Conservation (phyloP, 2,113 vertebrate genomes). For the Caranx melampygus region DNA sequence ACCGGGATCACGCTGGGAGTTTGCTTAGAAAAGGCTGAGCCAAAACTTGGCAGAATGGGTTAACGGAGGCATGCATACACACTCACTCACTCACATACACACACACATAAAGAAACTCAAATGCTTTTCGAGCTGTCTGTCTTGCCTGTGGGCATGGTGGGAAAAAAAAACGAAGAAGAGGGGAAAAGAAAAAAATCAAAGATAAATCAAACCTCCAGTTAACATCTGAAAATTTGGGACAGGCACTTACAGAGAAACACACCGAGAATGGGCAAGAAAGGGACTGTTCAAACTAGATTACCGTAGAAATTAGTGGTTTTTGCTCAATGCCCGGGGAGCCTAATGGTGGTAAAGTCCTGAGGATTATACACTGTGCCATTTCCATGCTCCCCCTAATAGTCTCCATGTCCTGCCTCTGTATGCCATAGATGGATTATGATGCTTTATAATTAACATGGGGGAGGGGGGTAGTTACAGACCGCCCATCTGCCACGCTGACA, state of each 20-base stretch:
- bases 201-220: constrained; percentile 74
- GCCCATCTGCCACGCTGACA: constrained; percentile 84
- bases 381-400: constrained; percentile 78
- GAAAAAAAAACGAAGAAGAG: constrained; percentile 60
- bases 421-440: constrained; percentile 82
- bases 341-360: constrained; percentile 75
- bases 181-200: not conserved
- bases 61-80: constrained; percentile 71
- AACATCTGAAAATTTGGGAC: constrained; percentile 62
- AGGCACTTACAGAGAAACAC: constrained; percentile 32
- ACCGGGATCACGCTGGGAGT: constrained; percentile 78
- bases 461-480: constrained; percentile 62
- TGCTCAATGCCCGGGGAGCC: constrained; percentile 63
- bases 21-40: constrained; percentile 81
- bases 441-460: constrained; percentile 82
- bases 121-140: constrained; percentile 65
- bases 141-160: constrained; percentile 70
- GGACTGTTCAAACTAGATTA: constrained; percentile 73
- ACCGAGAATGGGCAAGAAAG: constrained; percentile 28
- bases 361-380: constrained; percentile 77
- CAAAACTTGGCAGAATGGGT: constrained; percentile 80
- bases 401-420: constrained; percentile 81
- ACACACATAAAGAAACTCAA: constrained; percentile 27
- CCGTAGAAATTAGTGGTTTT: constrained; percentile 70
- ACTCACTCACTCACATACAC: constrained; percentile 42